Base-by-base conservation (phyloP, 2,888 invertebrate species). In the Muscina levida region DNA sequence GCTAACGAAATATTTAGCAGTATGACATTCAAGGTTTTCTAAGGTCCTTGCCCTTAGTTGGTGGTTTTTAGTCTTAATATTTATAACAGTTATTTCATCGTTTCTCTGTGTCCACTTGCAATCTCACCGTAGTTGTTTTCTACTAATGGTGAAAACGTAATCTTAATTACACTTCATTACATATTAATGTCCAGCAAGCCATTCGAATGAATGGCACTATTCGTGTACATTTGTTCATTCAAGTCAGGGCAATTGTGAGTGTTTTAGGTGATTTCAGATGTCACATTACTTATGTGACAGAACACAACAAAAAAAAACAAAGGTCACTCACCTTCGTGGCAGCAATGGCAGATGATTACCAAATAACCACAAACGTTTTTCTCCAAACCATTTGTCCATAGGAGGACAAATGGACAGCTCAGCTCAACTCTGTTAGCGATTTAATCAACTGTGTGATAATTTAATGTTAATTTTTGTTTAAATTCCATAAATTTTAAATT, bases 311-410 rank as follows among this genome's bases (percentile, higher is more conserved):
- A 51, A 68, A 31, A 56, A 19, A 22, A 31, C 4, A 59, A 66
- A 51, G 53, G 31, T 59, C 53, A 87, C 91, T 91, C 91, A 96
- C 96, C 96, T 94, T 91, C 96, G 93, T 83, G 96, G 95, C 89
- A 96, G 91, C 86, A 96, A 92, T 88, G 96, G 96, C 91, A 96
- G 93, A 91, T 96, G 96, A 93, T 95, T 96, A 90, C 96, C 96
- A 91, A 96, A 95, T 92, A 96, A 94, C 96, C 96, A 96, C 91
- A 96, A 92, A 92, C 95, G 95, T 91, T 95, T 95, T 92, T 96
- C 96, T 92, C 95, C 95, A 91, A 96, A 95, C 96, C 96, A 96
- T 96, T 94, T 96, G 95, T 96, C 96, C 96, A 96, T 96, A 92
- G 87, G 65, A 72, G 82, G 82, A 78, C 78, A 82, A 72, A 76